Evolutionary conservation across 2,888 invertebrate genomes (phyloP).

Genomic region (Agrilus cyanescens): DNA sequence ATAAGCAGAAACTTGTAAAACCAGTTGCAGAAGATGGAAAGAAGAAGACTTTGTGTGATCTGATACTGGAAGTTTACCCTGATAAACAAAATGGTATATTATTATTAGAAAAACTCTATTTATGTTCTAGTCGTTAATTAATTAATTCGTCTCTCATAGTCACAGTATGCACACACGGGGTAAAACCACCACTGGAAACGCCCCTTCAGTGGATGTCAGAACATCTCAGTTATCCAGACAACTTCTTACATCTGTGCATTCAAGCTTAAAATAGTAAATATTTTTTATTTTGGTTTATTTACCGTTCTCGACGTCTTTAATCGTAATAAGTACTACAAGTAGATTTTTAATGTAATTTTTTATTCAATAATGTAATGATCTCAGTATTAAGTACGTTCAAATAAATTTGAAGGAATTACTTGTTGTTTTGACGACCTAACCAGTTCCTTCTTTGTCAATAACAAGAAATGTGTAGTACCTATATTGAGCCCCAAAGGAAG

Average conservation of each 20-base stretch:
- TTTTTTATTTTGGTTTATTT: no score
- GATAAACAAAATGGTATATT: constrained; percentile 37
- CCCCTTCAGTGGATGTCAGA: constrained; percentile 96
- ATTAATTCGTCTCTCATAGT: constrained; percentile 42
- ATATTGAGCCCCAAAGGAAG: no score
- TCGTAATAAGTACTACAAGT: no score
- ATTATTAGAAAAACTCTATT: constrained; percentile 1
- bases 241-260: constrained; percentile 81
- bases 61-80: constrained; percentile 60
- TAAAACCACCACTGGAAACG: constrained; percentile 74
- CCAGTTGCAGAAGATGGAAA: constrained; percentile 66
- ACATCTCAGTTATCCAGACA: constrained; percentile 96
- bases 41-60: constrained; percentile 57
- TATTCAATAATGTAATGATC: no score
- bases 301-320: no score
- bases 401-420: no score
- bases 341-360: no score
- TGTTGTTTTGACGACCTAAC: no score
- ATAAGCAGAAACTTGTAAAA: constrained; percentile 62
- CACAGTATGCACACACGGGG: constrained; percentile 76
- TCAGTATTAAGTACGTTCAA: no score
- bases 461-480: no score
- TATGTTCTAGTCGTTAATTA: constrained; percentile 4
- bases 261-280: constrained; percentile 3
- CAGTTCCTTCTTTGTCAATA: no score